Evolutionary conservation across 2,888 invertebrate genomes (phyloP).

Genomic region (Drosophila anomalata): DNA sequence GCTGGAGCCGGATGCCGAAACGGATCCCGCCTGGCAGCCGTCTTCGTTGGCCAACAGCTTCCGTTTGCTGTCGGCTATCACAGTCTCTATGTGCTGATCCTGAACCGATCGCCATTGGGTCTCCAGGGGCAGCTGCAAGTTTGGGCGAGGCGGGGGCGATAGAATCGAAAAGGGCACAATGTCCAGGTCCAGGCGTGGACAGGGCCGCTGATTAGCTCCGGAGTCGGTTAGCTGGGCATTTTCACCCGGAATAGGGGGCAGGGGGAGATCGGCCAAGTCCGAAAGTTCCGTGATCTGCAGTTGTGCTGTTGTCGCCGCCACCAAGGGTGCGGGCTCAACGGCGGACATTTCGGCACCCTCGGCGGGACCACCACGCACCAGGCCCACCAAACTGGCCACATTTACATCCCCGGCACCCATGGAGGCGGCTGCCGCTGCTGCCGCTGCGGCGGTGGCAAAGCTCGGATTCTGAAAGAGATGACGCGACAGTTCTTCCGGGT

Average conservation of each 20-base stretch:
- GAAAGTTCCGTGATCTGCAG: constrained; percentile 32
- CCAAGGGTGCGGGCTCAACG: constrained; percentile 11
- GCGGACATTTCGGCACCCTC: constrained; percentile 58
- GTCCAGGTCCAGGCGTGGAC: constrained; percentile 78
- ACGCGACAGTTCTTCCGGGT: constrained; percentile 94
- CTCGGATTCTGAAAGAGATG: constrained; percentile 89
- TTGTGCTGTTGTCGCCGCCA: constrained; percentile 17
- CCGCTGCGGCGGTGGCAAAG: constrained; percentile 72
- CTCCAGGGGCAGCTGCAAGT: constrained; percentile 61
- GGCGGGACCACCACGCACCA: constrained; percentile 66
- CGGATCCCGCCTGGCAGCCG: constrained; percentile 38
- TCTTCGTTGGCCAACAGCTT: constrained; percentile 48
- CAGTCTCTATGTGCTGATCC: constrained; percentile 75
- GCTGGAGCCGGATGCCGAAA: constrained; percentile 48
- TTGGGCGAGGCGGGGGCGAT: constrained; percentile 73
- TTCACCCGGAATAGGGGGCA: constrained; percentile 80
- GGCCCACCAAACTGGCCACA: constrained; percentile 69
- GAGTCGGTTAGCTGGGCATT: constrained; percentile 38
- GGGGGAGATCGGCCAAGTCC: constrained; percentile 82
- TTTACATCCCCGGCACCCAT: constrained; percentile 82
- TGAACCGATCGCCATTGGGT: constrained; percentile 48
- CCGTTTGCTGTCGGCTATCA: constrained; percentile 74
- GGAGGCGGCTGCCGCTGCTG: constrained; percentile 65
- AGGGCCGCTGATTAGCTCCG: constrained; percentile 57
- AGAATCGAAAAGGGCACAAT: constrained; percentile 83